Evolutionary conservation across 2,113 vertebrate species (phyloP), one percentile per base, ranked within the genome.

Genomic region (Carollia perspicillata): DNA sequence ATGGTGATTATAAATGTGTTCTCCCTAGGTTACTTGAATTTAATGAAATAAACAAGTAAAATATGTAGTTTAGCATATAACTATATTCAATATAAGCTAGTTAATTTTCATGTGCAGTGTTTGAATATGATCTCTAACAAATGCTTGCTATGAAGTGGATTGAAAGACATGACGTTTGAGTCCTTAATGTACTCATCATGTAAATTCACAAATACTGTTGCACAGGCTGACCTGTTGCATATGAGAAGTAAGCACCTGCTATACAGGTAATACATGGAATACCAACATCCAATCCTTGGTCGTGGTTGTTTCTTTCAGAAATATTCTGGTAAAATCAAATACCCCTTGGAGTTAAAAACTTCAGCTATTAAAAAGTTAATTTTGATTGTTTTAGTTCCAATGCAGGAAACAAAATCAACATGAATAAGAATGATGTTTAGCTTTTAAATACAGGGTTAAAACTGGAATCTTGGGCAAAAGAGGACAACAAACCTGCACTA

Each of bases 361-460:
- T 83, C 12, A 33, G 16, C 28, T 77, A 69, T 22, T 68, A 60
- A 91, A 96, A 89, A 37, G 33, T 78, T 89, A 26, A 53, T 84
- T 80, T 47, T 93, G 23, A 84, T 85, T 93, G 30, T 77, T 95
- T 93, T 81, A 60, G n/a, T 89, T 89, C 42, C 44, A 86, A 72
- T 42, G 94, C 22, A 86, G 90, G 35, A 85, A 89, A 85, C 84
- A 91, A 93, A 93, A 84, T 80, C 30, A 78, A 78, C 11, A 17
- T 40, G 40, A 86, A 83, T 42, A 16, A 87, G 40, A 91, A 77
- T 84, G n/a, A 93, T 58, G 18, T 74, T 66, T 83, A 14, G 5
- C 26, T 78, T 44, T 92, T 66, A 72, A 26, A n/a, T 9, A 44
- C 49, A 72, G n/a, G 22, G 78, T 49, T 91, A 93, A 93, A 85